Evolutionary conservation across 2,113 vertebrate species (phyloP).

Genomic region (Prunella himalayana): DNA sequence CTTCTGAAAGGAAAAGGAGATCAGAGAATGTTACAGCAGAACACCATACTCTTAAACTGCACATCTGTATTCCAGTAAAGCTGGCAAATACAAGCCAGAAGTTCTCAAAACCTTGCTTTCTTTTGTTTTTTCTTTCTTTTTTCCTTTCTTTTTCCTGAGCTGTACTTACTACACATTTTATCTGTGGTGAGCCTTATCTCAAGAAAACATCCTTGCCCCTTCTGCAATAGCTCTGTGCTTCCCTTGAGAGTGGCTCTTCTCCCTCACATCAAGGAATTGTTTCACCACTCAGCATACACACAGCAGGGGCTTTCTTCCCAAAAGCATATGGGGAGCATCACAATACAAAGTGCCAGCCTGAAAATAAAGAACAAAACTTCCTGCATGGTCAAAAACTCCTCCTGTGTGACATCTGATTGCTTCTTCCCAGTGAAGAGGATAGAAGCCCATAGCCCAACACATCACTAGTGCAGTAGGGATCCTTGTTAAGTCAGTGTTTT

Average conservation of each 20-base stretch:
- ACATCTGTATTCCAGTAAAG: not conserved
- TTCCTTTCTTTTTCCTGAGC: not conserved
- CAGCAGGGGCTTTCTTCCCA: not conserved
- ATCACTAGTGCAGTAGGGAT: not conserved
- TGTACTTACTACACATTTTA: not conserved
- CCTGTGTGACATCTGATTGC: not conserved
- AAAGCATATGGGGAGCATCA: not conserved
- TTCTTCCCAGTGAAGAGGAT: not conserved
- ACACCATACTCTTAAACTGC: not conserved
- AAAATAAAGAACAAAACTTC: not conserved
- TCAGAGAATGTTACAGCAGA: not conserved
- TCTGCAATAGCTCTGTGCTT: not conserved
- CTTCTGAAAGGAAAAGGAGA: slow-evolving; percentile 73
- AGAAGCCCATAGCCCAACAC: not conserved
- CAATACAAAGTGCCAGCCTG: not conserved
- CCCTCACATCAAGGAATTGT: not conserved
- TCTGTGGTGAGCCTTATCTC: not conserved
- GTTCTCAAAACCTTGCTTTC: not conserved
- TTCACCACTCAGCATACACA: not conserved
- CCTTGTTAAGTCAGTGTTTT: not conserved
- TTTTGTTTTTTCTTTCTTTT: not conserved
- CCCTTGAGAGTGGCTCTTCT: not conserved
- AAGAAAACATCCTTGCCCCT: not conserved
- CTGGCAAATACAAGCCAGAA: not conserved
- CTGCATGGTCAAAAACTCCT: not conserved